These are phyloP conservation scores for Ophion costatus DNA, from an alignment of 2,888 invertebrate species.

Conservation along the genomic window DNA sequence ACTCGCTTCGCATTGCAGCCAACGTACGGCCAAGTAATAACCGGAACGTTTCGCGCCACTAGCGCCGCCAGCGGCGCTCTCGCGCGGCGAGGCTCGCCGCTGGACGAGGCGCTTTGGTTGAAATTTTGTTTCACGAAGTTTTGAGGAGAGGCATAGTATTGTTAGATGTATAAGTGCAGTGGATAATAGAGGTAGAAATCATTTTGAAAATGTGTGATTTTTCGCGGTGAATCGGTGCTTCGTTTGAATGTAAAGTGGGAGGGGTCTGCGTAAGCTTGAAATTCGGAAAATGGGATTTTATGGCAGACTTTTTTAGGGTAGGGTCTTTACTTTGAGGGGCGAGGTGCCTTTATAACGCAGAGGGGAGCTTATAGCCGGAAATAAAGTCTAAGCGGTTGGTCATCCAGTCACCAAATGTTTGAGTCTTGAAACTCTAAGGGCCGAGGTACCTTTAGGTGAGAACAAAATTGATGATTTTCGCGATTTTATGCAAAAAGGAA, in stretches of 20 bases:
- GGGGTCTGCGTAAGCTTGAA: background rate
- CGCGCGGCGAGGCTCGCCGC: background rate
- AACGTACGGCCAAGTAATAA: constrained; percentile 52
- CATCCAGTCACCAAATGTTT: too few species aligned
- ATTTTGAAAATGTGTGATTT: background rate
- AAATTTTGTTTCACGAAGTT: background rate
- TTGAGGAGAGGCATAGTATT: background rate
- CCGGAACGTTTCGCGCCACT: constrained; percentile 11
- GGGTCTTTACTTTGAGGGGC: too few species aligned
- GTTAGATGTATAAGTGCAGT: background rate
- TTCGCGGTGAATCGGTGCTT: background rate
- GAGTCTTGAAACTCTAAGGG: too few species aligned
- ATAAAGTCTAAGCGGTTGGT: too few species aligned
- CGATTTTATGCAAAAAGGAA: too few species aligned
- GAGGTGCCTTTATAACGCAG: too few species aligned
- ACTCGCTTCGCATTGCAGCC: constrained; percentile 60
- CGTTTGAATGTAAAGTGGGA: background rate
- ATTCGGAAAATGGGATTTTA: background rate
- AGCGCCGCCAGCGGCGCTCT: constrained; percentile 35
- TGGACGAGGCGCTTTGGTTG: background rate
- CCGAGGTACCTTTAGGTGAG: too few species aligned
- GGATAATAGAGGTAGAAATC: background rate
- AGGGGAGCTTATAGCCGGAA: too few species aligned
- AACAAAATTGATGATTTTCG: too few species aligned
- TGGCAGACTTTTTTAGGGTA: too few species aligned